A percentile compares a stretch with the other conserved stretches of the same genome.
These are phyloP conservation scores for Phylloscopus trochiloides DNA, from an alignment of 2,113 vertebrate species.

Conservation along the genomic window DNA sequence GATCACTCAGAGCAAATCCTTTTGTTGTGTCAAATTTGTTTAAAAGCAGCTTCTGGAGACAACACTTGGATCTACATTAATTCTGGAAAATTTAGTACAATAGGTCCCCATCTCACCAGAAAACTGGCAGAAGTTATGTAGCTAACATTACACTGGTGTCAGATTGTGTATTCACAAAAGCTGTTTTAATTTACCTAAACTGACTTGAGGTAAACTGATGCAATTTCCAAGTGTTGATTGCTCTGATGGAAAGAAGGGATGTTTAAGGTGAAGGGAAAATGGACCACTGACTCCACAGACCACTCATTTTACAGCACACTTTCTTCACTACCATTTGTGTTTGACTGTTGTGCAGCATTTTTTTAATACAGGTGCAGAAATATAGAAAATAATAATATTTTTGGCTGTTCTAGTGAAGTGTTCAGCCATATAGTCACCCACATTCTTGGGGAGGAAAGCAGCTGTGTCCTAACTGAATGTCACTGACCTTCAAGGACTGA, in stretches of 20 bases:
- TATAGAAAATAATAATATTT: not conserved
- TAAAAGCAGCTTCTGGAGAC: not conserved
- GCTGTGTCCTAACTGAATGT: not conserved
- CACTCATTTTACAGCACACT: not conserved
- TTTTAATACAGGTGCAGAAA: not conserved
- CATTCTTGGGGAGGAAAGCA: not conserved
- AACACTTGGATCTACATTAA: not conserved
- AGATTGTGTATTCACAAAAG: not conserved
- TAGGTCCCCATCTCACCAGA: not conserved
- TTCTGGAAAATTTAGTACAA: not conserved
- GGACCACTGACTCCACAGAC: not conserved
- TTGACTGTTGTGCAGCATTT: not conserved
- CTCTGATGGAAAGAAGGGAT: not conserved
- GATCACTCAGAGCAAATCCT: not conserved
- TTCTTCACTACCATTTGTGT: not conserved
- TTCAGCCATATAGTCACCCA: not conserved
- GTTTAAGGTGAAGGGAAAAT: not conserved
- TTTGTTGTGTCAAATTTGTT: not conserved
- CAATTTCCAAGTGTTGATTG: not conserved
- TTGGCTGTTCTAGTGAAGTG: not conserved
- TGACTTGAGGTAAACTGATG: not conserved
- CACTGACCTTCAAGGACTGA: not conserved
- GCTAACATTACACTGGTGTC: not conserved
- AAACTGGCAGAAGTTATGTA: not conserved
- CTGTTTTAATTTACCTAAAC: not conserved